These are phyloP conservation scores for Bellardia bayeri DNA, from an alignment of 2,888 invertebrate species.

Conservation along the genomic window DNA sequence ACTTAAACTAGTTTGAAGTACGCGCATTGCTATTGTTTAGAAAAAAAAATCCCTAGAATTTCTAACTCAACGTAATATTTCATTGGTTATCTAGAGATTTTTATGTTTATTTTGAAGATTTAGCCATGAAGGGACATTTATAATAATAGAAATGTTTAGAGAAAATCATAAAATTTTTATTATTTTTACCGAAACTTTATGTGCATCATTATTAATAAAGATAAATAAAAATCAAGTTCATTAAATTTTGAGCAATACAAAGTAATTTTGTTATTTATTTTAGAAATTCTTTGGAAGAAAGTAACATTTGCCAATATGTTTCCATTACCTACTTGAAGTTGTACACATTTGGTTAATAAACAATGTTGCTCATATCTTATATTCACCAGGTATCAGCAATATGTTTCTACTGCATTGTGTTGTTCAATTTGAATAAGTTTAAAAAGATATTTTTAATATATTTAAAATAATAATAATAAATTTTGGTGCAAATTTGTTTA, in stretches of 20 bases:
- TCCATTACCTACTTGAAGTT: too few species aligned
- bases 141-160: constrained; percentile 32
- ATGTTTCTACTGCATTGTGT: too few species aligned
- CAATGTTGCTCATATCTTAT: too few species aligned
- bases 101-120: constrained; percentile 17
- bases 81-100: not conserved
- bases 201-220: not conserved
- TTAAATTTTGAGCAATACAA: not conserved
- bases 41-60: constrained; percentile 1
- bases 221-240: not conserved
- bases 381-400: too few species aligned
- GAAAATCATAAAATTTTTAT: constrained; percentile 32
- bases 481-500: too few species aligned
- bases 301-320: too few species aligned
- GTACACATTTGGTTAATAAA: too few species aligned
- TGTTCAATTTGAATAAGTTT: too few species aligned
- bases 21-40: constrained; percentile 13
- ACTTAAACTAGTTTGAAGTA: constrained; percentile 6
- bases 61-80: not conserved
- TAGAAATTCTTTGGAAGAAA: not conserved
- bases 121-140: not conserved
- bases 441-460: too few species aligned
- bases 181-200: not conserved
- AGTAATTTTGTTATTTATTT: not conserved
- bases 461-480: too few species aligned